phyloP scores from a whole-genome alignment of 2,113 vertebrate genomes.

The Proteles cristata region DNA sequence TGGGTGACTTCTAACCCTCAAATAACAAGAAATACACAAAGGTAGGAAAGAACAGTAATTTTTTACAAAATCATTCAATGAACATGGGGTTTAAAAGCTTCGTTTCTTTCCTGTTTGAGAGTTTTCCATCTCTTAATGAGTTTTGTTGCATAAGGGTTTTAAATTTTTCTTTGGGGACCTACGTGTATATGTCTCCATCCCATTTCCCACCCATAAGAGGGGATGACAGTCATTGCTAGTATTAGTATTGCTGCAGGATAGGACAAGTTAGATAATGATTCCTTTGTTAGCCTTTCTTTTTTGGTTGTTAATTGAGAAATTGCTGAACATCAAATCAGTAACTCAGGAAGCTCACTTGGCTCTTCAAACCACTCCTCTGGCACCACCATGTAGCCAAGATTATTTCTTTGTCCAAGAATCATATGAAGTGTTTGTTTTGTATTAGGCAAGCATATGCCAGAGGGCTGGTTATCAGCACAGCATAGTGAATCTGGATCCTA shows the following conservation, averaged over 20 bases:
- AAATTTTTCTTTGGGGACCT: not conserved
- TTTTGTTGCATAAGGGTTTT: not conserved
- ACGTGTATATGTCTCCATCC: not conserved
- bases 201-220: not conserved
- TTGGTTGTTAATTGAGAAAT: not conserved
- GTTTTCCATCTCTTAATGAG: slow-evolving; percentile 16
- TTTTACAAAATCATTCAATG: not conserved
- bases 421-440: not conserved
- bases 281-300: not conserved
- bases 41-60: slow-evolving; percentile 19
- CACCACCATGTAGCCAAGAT: not conserved
- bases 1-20: slow-evolving; percentile 21
- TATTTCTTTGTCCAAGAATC: not conserved
- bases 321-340: not conserved
- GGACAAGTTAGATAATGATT: not conserved
- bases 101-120: slow-evolving; percentile 6
- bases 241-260: not conserved
- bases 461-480: not conserved
- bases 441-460: not conserved
- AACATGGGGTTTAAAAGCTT: slow-evolving; percentile 33
- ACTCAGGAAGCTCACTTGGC: not conserved
- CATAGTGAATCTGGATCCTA: not conserved
- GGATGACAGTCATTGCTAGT: not conserved
- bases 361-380: not conserved
- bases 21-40: slow-evolving; percentile 49